Evolutionary conservation across 2,797 vertebrate genomes (phyloP).

Genomic region (Gallirallus australis): DNA sequence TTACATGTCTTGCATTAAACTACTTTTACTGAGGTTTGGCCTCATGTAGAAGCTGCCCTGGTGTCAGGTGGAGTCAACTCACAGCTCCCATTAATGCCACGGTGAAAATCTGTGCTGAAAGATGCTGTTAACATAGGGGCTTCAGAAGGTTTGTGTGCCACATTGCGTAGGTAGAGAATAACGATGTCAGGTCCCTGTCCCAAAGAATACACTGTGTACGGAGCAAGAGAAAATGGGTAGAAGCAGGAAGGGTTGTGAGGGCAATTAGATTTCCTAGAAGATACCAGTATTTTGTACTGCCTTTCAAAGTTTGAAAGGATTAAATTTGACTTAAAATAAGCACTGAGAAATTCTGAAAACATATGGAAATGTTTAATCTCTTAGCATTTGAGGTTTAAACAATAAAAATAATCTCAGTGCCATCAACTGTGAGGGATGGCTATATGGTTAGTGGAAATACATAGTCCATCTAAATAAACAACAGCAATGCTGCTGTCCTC

Average conservation of each 20-base stretch:
- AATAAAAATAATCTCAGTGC: neutral
- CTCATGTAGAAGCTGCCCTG: neutral
- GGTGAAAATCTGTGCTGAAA: neutral
- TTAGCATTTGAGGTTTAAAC: neutral
- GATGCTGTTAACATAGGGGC: accelerated
- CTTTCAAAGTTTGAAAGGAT: neutral
- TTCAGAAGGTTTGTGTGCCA: neutral
- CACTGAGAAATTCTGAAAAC: neutral
- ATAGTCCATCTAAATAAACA: neutral
- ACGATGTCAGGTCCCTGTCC: neutral
- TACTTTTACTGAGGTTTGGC: neutral
- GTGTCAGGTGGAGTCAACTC: neutral
- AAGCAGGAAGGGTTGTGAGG: neutral
- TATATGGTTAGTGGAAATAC: neutral
- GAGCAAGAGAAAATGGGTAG: neutral
- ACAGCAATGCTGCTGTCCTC: too few species aligned
- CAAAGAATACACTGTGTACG: too few species aligned
- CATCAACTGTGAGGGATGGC: neutral
- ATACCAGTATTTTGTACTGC: neutral
- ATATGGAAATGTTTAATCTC: neutral
- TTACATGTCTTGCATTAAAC: neutral
- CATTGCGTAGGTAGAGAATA: accelerated
- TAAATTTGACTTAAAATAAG: neutral
- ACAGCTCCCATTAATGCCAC: neutral
- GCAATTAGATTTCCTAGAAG: neutral